A percentile compares a stretch with the other conserved stretches of the same genome.
Evolutionary conservation across 2,113 vertebrate genomes (phyloP).

Genomic region (Melanocharis versteri): DNA sequence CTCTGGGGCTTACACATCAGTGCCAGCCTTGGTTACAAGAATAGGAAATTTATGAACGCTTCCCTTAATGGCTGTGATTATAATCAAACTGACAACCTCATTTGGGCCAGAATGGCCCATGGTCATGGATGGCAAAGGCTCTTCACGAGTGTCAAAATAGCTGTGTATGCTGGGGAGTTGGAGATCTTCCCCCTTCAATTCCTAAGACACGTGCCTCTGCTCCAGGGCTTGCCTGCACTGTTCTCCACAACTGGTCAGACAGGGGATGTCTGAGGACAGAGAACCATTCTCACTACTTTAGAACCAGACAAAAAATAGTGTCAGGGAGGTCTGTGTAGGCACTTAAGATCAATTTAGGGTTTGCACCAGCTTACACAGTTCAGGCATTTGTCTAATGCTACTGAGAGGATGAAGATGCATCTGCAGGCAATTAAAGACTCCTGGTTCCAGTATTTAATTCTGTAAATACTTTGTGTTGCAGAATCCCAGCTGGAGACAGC

Average conservation of each 20-base stretch:
- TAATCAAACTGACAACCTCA: background rate
- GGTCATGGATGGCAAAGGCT: background rate
- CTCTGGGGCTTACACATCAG: background rate
- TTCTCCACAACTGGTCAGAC: background rate
- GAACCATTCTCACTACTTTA: background rate
- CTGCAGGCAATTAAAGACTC: background rate
- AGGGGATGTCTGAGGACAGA: background rate
- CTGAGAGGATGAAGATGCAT: background rate
- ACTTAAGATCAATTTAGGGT: background rate
- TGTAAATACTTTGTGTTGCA: background rate
- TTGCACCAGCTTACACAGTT: background rate
- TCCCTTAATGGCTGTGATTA: background rate
- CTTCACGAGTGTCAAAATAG: background rate
- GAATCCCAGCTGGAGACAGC: constrained; percentile 14
- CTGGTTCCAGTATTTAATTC: background rate
- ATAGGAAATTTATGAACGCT: background rate
- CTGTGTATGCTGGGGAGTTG: background rate
- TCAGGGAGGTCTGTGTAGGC: background rate
- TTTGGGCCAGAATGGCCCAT: background rate
- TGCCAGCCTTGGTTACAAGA: background rate
- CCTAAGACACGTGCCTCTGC: background rate
- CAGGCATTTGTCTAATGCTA: background rate
- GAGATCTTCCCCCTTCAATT: background rate
- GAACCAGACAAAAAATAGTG: background rate
- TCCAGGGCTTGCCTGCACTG: background rate